Base-by-base conservation (phyloP, 1,140 invertebrate genomes). In the Drosophila parvula region DNA sequence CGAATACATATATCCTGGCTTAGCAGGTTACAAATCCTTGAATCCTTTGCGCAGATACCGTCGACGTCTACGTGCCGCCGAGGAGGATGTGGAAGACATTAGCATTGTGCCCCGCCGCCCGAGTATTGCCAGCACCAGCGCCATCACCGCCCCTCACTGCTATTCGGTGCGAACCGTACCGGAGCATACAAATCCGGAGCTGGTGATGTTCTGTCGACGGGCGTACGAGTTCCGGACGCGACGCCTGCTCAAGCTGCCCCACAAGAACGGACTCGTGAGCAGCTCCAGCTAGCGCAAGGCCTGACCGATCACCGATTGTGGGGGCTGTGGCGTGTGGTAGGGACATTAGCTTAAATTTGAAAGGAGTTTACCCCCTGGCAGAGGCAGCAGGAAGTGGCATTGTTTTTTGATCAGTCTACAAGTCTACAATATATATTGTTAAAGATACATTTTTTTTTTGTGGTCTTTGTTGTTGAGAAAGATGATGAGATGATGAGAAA, bases 181-280 rank as follows among this genome's bases (percentile, higher is more conserved):
- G 75, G 95, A 96, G 9, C 92, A 94, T 43, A 95, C 96, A 32
- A 94, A 95, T 59, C 94, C 96, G 6, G 98, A 98, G 74, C 95
- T 97, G 91, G 96, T 99, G 3, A 97, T 99, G 82, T 97, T 98
- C 93, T 99, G 98, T 93, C 95, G 97, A 16, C 96, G 96, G 77
- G 97, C 98, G 36, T 99, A 99, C 93, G 98, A 99, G 92, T 98
- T 97, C 93, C 94, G 98, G 61, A 96, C 97, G 65, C 96, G 96
- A 81, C 95, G 96, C 76, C 94, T 97, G 69, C 93, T 95, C 45
- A 95, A 95, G 86, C 94, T 95, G 93, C 94, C 94, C 27, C 91
- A 89, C 50, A 91, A 92, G 84, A 88, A 68, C 27, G 68, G 71
- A 28, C 64, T 80, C 9, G 60, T 64, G 9, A 63, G 44, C 61